Evolutionary conservation across 2,113 vertebrate species (phyloP).

Genomic region (Poecilia latipinna): DNA sequence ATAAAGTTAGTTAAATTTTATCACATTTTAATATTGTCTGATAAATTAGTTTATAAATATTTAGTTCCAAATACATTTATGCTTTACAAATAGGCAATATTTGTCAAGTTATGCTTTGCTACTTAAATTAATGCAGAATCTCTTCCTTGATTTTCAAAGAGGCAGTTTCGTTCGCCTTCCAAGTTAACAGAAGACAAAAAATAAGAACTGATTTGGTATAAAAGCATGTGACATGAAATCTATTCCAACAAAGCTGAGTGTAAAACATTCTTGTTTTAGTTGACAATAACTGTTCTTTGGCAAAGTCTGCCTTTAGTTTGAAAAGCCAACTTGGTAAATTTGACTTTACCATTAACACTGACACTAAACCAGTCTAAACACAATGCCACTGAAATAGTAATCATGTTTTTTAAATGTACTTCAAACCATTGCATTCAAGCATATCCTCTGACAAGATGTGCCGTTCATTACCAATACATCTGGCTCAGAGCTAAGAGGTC

Average conservation of each 20-base stretch:
- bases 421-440: neutral
- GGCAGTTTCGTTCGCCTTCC: neutral
- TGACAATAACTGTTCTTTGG: neutral
- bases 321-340: neutral
- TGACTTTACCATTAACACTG: neutral
- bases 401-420: neutral
- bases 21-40: no score
- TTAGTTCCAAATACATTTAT: no score
- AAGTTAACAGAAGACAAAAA: neutral
- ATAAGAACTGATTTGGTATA: neutral
- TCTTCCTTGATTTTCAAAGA: neutral
- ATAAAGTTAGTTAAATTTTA: no score
- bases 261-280: no score
- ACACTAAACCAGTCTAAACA: neutral
- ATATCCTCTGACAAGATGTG: neutral
- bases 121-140: no score
- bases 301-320: neutral
- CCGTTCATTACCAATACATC: no score
- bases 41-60: no score
- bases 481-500: no score
- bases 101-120: no score
- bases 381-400: neutral
- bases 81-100: no score
- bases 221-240: neutral
- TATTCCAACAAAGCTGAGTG: neutral